These are phyloP conservation scores for Platycnemis pennipes DNA, from an alignment of 2,888 invertebrate species.

Conservation along the genomic window DNA sequence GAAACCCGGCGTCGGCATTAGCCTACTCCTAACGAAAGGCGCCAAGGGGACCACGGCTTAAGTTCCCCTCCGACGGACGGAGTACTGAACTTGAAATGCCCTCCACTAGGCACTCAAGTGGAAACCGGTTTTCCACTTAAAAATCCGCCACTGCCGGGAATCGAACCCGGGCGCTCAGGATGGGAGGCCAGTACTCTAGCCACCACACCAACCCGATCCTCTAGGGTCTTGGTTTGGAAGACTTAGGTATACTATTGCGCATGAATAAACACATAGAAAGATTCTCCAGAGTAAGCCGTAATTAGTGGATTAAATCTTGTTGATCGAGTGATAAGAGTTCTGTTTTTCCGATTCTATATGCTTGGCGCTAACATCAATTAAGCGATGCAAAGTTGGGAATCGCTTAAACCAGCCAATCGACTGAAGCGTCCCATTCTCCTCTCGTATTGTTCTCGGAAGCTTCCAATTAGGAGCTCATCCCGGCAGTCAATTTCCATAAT, in stretches of 20 bases:
- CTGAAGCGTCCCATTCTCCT: not conserved
- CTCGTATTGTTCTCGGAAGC: conserved; percentile 35
- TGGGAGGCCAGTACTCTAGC: too few species aligned
- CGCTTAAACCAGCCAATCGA: conserved; percentile 7
- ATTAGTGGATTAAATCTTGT: not conserved
- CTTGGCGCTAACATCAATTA: not conserved
- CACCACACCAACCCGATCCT: too few species aligned
- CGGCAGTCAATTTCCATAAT: conserved; percentile 20
- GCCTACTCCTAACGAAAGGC: too few species aligned
- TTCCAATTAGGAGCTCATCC: conserved; percentile 16
- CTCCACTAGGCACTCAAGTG: too few species aligned
- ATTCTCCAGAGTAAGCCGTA: not conserved
- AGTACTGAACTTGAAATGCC: too few species aligned
- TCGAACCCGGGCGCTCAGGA: too few species aligned
- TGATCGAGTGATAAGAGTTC: not conserved
- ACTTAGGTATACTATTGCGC: not conserved
- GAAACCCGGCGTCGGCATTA: too few species aligned
- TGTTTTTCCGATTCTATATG: not conserved
- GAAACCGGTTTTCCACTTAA: too few species aligned
- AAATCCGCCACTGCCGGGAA: too few species aligned
- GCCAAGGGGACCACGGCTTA: too few species aligned
- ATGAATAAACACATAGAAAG: not conserved
- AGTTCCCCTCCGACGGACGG: too few species aligned
- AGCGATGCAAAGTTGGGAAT: not conserved
- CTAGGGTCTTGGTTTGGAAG: too few species aligned